These are phyloP conservation scores for Parascotia fuliginaria DNA, from an alignment of 2,888 invertebrate species.

Conservation along the genomic window DNA sequence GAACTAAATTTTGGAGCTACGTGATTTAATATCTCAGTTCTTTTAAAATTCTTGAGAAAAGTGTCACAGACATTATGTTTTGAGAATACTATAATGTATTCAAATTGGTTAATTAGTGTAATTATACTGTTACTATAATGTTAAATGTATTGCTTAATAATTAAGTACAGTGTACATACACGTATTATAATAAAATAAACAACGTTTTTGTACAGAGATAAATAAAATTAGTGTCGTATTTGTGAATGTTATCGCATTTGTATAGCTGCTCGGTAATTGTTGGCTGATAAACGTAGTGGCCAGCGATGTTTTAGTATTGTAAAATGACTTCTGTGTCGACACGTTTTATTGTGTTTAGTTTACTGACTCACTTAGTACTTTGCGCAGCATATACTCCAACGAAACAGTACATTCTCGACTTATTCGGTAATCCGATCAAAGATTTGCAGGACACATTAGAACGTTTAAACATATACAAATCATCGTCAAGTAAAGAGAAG, in stretches of 20 bases:
- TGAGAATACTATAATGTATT: too few relatives aligned
- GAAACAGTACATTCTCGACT: slow-evolving; percentile 56
- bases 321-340: slow-evolving; percentile 72
- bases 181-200: slow-evolving; percentile 12
- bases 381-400: slow-evolving; percentile 54
- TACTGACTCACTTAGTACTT: slow-evolving; percentile 60
- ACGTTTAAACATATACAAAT: slow-evolving; percentile 13
- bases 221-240: slow-evolving; percentile 29
- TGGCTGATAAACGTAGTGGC: slow-evolving; percentile 58
- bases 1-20: neutral
- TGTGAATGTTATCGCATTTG: slow-evolving; percentile 42
- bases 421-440: slow-evolving; percentile 71
- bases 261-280: slow-evolving; percentile 46
- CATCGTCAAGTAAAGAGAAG: slow-evolving; percentile 10
- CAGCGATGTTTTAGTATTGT: slow-evolving; percentile 56
- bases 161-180: slow-evolving; percentile 11
- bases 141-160: slow-evolving; percentile 19
- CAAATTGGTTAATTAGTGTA: neutral
- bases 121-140: neutral
- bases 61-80: too few relatives aligned
- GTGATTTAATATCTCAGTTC: neutral
- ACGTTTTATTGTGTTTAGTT: slow-evolving; percentile 64
- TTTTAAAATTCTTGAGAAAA: neutral
- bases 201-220: slow-evolving; percentile 28
- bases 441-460: slow-evolving; percentile 53